Conservation (phyloP, 1,140 invertebrate genomes). For the Drosophila micromelanica region DNA sequence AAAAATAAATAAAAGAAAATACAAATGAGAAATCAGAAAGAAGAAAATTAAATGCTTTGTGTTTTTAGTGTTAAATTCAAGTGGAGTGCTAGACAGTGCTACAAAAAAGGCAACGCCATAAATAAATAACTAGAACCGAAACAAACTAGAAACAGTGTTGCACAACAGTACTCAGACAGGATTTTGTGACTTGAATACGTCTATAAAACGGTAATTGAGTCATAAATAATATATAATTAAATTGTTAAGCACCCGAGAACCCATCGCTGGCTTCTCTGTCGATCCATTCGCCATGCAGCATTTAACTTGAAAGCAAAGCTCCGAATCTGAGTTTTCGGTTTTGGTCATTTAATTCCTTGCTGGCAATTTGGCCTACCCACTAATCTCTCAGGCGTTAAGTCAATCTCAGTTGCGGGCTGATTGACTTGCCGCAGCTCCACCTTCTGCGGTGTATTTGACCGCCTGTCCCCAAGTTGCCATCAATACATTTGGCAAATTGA, state of each 20-base stretch:
- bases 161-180: conserved; percentile 17
- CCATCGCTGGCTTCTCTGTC: background rate
- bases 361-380: background rate
- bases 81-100: conserved; percentile 7
- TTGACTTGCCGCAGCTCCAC: conserved; percentile 67
- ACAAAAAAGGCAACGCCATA: background rate
- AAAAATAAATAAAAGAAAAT: conserved; percentile 13
- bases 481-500: conserved; percentile 37
- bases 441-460: conserved; percentile 13
- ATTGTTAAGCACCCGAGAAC: background rate
- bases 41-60: conserved; percentile 4
- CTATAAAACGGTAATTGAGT: conserved; percentile 71
- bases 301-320: conserved; percentile 49
- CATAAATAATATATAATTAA: conserved; percentile 66
- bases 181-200: conserved; percentile 33
- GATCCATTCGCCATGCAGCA: conserved; percentile 45
- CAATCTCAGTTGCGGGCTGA: conserved; percentile 32
- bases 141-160: conserved; percentile 24
- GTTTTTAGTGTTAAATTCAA: background rate
- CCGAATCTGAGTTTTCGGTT: conserved; percentile 14
- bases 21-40: conserved; percentile 8
- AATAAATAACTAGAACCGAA: background rate
- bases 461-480: conserved; percentile 17
- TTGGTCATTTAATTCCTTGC: background rate
- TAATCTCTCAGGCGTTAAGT: conserved; percentile 14